These are phyloP conservation scores for Poecilia latipinna DNA, from an alignment of 2,113 vertebrate species.

Conservation along the genomic window DNA sequence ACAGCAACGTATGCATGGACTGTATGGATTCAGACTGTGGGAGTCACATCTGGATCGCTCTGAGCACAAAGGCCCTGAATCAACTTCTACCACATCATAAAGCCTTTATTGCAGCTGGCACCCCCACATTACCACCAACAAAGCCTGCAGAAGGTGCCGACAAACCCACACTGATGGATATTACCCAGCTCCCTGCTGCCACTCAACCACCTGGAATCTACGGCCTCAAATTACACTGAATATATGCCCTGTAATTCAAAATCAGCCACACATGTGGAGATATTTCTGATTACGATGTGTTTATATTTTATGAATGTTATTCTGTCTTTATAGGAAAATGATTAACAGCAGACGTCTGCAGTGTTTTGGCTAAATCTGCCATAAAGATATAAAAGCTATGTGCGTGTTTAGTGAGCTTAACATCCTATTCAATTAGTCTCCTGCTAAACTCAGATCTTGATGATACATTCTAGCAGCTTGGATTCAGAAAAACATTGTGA, in stretches of 20 bases:
- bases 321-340: neutral
- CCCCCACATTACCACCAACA: slow-evolving; percentile 58
- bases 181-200: slow-evolving; percentile 55
- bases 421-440: neutral
- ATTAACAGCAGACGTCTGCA: slow-evolving; percentile 6
- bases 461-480: too few relatives aligned
- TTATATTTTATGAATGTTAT: slow-evolving; percentile 29
- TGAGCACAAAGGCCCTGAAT: slow-evolving; percentile 57
- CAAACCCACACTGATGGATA: slow-evolving; percentile 52
- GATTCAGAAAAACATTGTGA: neutral
- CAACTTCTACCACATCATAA: slow-evolving; percentile 67
- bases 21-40: slow-evolving; percentile 8
- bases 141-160: slow-evolving; percentile 52
- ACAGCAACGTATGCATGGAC: neutral
- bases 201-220: slow-evolving; percentile 48
- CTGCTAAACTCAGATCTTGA: neutral
- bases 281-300: slow-evolving; percentile 25
- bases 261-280: slow-evolving; percentile 44
- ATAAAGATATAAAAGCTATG: neutral
- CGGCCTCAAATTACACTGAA: slow-evolving; percentile 31
- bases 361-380: slow-evolving; percentile 12
- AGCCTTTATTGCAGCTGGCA: slow-evolving; percentile 62
- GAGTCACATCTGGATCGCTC: slow-evolving; percentile 65
- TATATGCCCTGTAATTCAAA: slow-evolving; percentile 31
- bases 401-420: neutral